Percentiles rank a stretch among this genome's conserved stretches.
Evolutionary conservation across 2,113 vertebrate genomes (phyloP).

Genomic region (Philantomba maxwellii): DNA sequence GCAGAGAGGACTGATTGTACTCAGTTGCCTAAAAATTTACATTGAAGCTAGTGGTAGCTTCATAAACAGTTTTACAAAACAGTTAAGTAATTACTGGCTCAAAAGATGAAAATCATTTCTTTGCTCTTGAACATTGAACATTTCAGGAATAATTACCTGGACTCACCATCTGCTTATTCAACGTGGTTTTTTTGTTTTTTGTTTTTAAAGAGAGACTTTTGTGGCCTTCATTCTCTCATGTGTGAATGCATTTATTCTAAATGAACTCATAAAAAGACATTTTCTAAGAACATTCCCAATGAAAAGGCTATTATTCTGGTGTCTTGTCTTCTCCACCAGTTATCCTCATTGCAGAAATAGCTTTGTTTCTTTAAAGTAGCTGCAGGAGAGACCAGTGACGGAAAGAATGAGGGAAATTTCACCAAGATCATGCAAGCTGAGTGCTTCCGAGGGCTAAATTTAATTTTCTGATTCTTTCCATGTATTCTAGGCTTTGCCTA

Average conservation of each 20-base stretch:
- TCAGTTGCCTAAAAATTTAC: neutral
- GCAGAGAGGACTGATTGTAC: neutral
- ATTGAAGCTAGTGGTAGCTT: neutral
- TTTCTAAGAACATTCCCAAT: neutral
- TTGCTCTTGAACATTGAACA: neutral
- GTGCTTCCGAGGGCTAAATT: neutral
- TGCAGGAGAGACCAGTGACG: neutral
- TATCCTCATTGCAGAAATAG: neutral
- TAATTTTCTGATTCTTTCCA: neutral
- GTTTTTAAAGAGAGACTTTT: neutral
- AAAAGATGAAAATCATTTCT: neutral
- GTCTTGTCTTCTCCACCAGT: neutral
- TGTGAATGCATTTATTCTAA: conserved; percentile 14
- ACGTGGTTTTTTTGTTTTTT: neutral
- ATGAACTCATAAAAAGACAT: neutral
- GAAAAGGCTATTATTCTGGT: neutral
- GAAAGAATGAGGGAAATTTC: neutral
- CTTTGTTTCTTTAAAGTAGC: neutral
- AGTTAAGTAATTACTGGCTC: neutral
- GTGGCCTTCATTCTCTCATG: neutral
- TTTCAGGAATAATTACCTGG: neutral
- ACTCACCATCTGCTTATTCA: neutral
- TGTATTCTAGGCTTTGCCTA: neutral
- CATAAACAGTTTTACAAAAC: neutral
- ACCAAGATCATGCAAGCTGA: neutral